Base-by-base conservation (phyloP, 2,113 vertebrate species). In the Dasyurus viverrinus region DNA sequence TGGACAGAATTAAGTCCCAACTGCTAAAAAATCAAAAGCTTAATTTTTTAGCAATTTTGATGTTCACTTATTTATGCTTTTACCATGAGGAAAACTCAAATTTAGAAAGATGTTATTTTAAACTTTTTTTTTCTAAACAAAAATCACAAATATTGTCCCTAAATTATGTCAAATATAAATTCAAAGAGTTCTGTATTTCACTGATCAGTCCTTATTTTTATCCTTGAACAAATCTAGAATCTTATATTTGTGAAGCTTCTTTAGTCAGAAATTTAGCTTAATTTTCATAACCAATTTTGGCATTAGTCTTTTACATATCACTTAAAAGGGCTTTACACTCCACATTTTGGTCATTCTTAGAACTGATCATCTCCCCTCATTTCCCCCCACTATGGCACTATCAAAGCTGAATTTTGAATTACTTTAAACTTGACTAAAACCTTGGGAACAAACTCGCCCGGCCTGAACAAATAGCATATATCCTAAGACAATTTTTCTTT, bases 11-110 rank as follows among this genome's bases (percentile, higher is more conserved):
- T 60, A 57, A 60, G 30, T 60, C 57, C 10, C 9, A 26, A 60
- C 0, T 30, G 2, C 60, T 68, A 68, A 68, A 68, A 68, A 68
- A 68, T 36, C 36, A 16, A 68, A 96, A 53, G 91, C 0, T 90
- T 16, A 60, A 50, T 53, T 89, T 95, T 54, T 54, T 48, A 91
- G 91, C 91, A 92, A 47, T 90, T 94, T 2, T 96, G 52, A 84
- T 94, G 95, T 97, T 60, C 68, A 91, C 50, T 25, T 76, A 22
- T 8, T 84, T 57, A 89, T 94, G 92, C 93, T n/a, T 94, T 96
- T 23, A 84, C 24, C 52, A 95, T 93, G 57, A 94, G 96, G 46
- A 94, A 55, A 95, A 16, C 30, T 95, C 89, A 94, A 92, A 57
- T 90, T 55, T 26, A 91, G 0, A 24, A 25, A 53, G 47, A 57